These are phyloP conservation scores for Andricus curvator DNA, from an alignment of 2,888 invertebrate species.

Conservation along the genomic window DNA sequence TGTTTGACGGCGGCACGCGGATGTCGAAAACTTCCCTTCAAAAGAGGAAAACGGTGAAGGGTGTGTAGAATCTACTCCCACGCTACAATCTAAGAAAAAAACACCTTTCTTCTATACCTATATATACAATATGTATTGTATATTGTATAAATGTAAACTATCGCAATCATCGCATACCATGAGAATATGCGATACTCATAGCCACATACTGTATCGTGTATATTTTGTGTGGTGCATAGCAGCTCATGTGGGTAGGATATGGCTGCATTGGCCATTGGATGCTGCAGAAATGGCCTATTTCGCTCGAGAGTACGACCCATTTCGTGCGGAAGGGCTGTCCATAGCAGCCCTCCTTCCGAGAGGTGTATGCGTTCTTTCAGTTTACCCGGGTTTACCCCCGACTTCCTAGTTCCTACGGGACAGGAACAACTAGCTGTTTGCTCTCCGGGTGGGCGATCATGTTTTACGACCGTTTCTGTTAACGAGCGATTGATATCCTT, in stretches of 20 bases:
- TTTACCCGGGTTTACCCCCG: slow-evolving; percentile 47
- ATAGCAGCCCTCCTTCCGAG: slow-evolving; percentile 54
- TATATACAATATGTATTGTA: background rate
- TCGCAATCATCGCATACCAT: background rate
- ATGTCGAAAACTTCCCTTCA: background rate
- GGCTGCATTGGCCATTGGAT: slow-evolving; percentile 71
- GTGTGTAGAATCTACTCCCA: background rate
- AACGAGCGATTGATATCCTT: slow-evolving; percentile 8
- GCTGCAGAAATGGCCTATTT: slow-evolving; percentile 73
- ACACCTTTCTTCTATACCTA: background rate
- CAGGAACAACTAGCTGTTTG: slow-evolving; percentile 55
- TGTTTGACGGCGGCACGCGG: background rate
- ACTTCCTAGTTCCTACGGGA: slow-evolving; percentile 55
- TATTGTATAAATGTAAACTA: too few relatives aligned
- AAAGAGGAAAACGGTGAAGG: background rate
- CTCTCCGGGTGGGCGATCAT: slow-evolving; percentile 15
- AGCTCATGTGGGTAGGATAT: slow-evolving; percentile 53
- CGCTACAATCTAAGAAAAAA: background rate
- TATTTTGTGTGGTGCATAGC: slow-evolving; percentile 45
- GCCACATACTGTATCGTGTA: slow-evolving; percentile 30
- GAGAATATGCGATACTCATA: background rate
- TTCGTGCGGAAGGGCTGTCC: slow-evolving; percentile 68
- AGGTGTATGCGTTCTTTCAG: slow-evolving; percentile 59
- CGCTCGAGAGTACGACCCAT: slow-evolving; percentile 73
- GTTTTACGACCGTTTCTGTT: slow-evolving; percentile 11